A percentile compares a stretch with the other conserved stretches of the same genome.
These are phyloP conservation scores for Thecocarcelia acutangulata DNA, from an alignment of 2,888 invertebrate genomes.

Conservation along the genomic window DNA sequence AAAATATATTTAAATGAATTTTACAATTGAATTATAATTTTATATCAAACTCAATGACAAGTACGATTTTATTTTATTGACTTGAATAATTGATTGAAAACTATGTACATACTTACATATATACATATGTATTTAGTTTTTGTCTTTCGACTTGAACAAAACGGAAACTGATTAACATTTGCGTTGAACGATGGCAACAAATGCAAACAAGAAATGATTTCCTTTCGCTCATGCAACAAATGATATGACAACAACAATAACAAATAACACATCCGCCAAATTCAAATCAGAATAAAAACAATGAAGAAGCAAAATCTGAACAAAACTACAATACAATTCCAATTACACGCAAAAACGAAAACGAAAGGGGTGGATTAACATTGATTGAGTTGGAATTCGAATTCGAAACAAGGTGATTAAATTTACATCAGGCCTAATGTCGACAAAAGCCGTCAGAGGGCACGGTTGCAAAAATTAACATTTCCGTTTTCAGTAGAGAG, in stretches of 20 bases:
- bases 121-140: background rate
- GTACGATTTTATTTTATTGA: constrained; percentile 14
- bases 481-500: constrained; percentile 13
- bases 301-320: constrained; percentile 28
- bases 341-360: constrained; percentile 13
- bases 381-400: constrained; percentile 30
- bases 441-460: constrained; percentile 44
- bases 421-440: background rate
- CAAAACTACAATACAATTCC: constrained; percentile 35
- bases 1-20: background rate
- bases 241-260: background rate
- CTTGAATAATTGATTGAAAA: constrained; percentile 7
- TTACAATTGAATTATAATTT: constrained; percentile 3
- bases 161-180: constrained; percentile 64
- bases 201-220: constrained; percentile 61
- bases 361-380: background rate
- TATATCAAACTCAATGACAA: constrained; percentile 2
- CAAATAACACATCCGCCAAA: constrained; percentile 55
- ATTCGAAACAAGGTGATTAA: constrained; percentile 6
- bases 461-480: constrained; percentile 35
- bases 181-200: constrained; percentile 36
- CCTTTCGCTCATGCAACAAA: constrained; percentile 53
- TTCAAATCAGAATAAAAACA: constrained; percentile 64
- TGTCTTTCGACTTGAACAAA: constrained; percentile 30
- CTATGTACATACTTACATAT: background rate